A percentile compares a stretch with the other conserved stretches of the same genome.
Conservation (phyloP, 2,797 vertebrate species). For the Tachyglossus aculeatus region DNA sequence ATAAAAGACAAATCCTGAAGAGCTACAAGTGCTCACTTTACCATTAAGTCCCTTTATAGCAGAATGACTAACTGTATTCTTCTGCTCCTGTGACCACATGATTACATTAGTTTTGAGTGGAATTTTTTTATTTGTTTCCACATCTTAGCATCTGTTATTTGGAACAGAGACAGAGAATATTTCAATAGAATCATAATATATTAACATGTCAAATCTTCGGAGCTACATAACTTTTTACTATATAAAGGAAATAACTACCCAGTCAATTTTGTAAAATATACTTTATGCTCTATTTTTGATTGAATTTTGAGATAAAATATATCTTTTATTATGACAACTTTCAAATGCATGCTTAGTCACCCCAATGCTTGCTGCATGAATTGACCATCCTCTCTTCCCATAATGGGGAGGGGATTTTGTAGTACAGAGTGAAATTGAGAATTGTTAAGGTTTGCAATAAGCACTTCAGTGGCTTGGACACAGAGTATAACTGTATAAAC, state of each 20-base stretch:
- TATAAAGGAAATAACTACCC: background rate
- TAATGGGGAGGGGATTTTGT: too few relatives aligned
- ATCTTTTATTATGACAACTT: too few relatives aligned
- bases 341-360: too few relatives aligned
- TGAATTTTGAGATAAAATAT: too few relatives aligned
- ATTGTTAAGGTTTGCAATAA: too few relatives aligned
- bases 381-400: too few relatives aligned
- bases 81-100: background rate
- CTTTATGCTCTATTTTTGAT: too few relatives aligned
- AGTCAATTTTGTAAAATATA: too few relatives aligned
- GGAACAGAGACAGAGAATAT: slow-evolving; percentile 1
- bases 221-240: background rate
- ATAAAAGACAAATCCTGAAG: background rate
- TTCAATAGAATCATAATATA: background rate
- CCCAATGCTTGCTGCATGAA: too few relatives aligned
- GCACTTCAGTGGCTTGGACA: too few relatives aligned
- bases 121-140: slow-evolving; percentile 7
- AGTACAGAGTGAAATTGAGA: too few relatives aligned
- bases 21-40: background rate
- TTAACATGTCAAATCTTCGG: slow-evolving; percentile 24
- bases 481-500: too few relatives aligned
- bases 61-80: background rate
- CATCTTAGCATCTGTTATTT: slow-evolving; percentile 4
- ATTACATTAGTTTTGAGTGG: background rate
- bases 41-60: background rate